These are phyloP conservation scores for Myanophis thanlyinensis DNA, from an alignment of 2,113 vertebrate genomes.

Conservation along the genomic window DNA sequence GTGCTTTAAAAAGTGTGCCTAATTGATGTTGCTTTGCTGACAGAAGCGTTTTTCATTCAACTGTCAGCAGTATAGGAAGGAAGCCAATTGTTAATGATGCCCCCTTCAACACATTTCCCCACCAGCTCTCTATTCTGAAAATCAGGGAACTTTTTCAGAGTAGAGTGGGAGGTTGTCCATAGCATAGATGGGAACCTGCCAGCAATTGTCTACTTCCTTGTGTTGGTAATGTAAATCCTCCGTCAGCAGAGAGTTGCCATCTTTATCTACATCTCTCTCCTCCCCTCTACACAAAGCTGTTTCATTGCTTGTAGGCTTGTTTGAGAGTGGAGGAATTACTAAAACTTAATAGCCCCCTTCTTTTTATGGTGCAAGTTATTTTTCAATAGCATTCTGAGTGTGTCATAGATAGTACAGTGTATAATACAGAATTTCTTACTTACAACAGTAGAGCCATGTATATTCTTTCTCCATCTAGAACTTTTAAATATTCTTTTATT, in stretches of 20 bases:
- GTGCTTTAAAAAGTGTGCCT: background rate
- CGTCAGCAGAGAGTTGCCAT: background rate
- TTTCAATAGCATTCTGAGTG: background rate
- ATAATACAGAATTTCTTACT: background rate
- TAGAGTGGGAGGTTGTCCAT: background rate
- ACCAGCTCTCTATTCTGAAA: background rate
- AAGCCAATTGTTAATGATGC: background rate
- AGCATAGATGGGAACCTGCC: background rate
- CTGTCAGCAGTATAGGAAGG: background rate
- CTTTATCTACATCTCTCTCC: background rate
- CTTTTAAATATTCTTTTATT: background rate
- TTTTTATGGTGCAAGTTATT: background rate
- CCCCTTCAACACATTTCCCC: background rate
- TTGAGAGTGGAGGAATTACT: background rate
- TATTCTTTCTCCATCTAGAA: conserved; percentile 1
- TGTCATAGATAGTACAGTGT: background rate
- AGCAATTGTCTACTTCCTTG: background rate
- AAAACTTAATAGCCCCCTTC: background rate
- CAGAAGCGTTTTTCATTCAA: background rate
- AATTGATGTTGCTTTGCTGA: background rate
- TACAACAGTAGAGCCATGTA: background rate
- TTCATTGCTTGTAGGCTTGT: background rate
- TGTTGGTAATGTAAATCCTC: background rate
- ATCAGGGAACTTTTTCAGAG: background rate
- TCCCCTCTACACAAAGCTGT: background rate